Percentiles rank a stretch among this genome's conserved stretches.
Evolutionary conservation across 2,113 vertebrate species (phyloP).

Genomic region (Corythoichthys intestinalis): DNA sequence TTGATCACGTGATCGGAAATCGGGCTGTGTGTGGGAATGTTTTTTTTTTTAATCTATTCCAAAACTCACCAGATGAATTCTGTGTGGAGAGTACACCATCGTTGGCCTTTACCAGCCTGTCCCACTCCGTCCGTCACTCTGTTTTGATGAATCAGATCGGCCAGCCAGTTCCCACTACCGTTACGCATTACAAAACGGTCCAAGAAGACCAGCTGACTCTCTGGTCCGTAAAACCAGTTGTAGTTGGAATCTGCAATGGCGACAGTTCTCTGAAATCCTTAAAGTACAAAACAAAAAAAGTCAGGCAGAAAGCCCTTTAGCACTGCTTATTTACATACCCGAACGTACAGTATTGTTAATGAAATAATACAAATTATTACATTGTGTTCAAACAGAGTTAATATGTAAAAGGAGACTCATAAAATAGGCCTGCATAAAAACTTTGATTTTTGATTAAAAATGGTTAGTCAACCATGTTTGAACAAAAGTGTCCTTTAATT

Average conservation of each 20-base stretch:
- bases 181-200: slow-evolving; percentile 95
- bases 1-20: too few species aligned
- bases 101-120: slow-evolving; percentile 88
- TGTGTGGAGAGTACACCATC: slow-evolving; percentile 97
- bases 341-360: too few species aligned
- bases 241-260: slow-evolving; percentile 98
- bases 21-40: too few species aligned
- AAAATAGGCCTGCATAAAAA: too few species aligned
- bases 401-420: too few species aligned
- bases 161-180: slow-evolving; percentile 96
- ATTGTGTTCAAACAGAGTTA: too few species aligned
- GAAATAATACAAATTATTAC: too few species aligned
- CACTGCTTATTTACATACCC: neutral
- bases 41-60: neutral
- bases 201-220: slow-evolving; percentile 96
- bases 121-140: slow-evolving; percentile 87
- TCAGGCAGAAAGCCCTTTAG: slow-evolving; percentile 13
- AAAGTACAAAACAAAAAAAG: neutral
- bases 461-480: too few species aligned
- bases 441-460: too few species aligned
- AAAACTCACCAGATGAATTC: slow-evolving; percentile 93
- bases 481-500: too few species aligned
- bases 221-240: slow-evolving; percentile 99
- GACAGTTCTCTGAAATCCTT: slow-evolving; percentile 94
- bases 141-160: slow-evolving; percentile 85